Evolutionary conservation across 2,888 invertebrate genomes (phyloP), one percentile per base, ranked within the genome.

Genomic region (Pasiphila rectangulata): DNA sequence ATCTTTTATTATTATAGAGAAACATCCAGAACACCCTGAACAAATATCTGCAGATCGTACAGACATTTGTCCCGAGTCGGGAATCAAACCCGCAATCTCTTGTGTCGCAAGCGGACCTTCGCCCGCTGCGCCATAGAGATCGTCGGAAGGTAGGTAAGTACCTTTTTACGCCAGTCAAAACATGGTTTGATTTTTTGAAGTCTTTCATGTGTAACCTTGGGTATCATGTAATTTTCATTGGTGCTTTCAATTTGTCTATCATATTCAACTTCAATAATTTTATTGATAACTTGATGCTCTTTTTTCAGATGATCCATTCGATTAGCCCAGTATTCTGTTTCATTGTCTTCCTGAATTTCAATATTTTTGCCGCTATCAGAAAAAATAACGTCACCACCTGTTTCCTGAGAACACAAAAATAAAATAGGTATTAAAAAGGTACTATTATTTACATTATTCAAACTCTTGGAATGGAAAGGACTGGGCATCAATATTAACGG

Each of bases 241-340:
- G 75, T 74, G 34, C 57, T 65, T 63, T 79, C 72, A 36, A 86
- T 74, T 7, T 79, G 75, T 64, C 76, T 83, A 39, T 82, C 77
- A 62, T 80, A 87, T 67, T 85, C 85, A 1, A 67, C 20, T 63
- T 86, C 85, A 50, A 85, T 69, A 37, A 87, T 84, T 63, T 79
- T 76, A 56, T 84, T 85, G 4, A 88, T 88, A 38, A 65, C 41
- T 50, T 78, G 74, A 59, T 88, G 87, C 64, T 86, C 85, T 51
- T 73, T 81, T 66, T 79, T 84, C 1, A 88, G 60, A 51, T 63
- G 64, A 41, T 85, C 82, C 35, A 87, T 74, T 75, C 87, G 72
- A 19, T 72, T 67, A 13, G 67, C 53, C 87, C 87, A 87, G 51
- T 87, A 88, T 62, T 81, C 80, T 44, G 64, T 59, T 45, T 79